A percentile compares a stretch with the other conserved stretches of the same genome.
phyloP scores from a whole-genome alignment of 2,797 vertebrate species.

The Hylomyscus alleni region DNA sequence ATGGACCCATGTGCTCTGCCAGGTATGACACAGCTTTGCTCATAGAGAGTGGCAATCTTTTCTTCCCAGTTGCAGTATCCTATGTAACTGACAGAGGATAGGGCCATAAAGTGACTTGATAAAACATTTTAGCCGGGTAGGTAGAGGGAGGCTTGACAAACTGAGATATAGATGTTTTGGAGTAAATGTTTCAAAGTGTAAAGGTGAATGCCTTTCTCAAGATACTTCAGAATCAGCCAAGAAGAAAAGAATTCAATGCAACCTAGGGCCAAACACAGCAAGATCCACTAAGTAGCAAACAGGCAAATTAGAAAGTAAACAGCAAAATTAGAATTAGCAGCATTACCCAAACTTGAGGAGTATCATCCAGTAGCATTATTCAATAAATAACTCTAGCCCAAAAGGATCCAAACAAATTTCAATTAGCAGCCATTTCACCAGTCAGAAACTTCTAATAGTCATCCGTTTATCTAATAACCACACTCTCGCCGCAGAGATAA shows the following conservation, averaged over 20 bases:
- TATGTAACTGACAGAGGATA: background rate
- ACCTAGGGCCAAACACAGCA: background rate
- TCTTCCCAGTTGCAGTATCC: background rate
- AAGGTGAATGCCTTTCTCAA: background rate
- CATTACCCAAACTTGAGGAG: slow-evolving; percentile 34
- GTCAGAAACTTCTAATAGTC: slow-evolving; percentile 58
- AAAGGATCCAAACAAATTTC: slow-evolving; percentile 70
- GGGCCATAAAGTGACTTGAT: background rate
- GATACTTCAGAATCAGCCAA: slow-evolving; percentile 7
- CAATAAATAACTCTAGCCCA: slow-evolving; percentile 60
- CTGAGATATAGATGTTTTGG: background rate
- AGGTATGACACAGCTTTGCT: slow-evolving; percentile 13
- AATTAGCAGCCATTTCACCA: slow-evolving; percentile 65
- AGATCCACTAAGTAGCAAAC: slow-evolving; percentile 30
- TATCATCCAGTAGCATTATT: slow-evolving; percentile 53
- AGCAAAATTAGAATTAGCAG: slow-evolving; percentile 27
- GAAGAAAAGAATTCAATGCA: background rate
- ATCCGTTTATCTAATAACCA: slow-evolving; percentile 68
- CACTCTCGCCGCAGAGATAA: slow-evolving; percentile 48
- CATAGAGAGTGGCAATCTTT: background rate
- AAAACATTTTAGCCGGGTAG: slow-evolving; percentile 12
- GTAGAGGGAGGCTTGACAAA: background rate
- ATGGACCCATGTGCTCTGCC: background rate
- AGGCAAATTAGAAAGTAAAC: slow-evolving; percentile 12
- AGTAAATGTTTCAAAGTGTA: slow-evolving; percentile 25